Percentiles rank a stretch among this genome's conserved stretches.
Conservation (phyloP, 1,140 invertebrate species). For the Pseudachorutes palmiensis region DNA sequence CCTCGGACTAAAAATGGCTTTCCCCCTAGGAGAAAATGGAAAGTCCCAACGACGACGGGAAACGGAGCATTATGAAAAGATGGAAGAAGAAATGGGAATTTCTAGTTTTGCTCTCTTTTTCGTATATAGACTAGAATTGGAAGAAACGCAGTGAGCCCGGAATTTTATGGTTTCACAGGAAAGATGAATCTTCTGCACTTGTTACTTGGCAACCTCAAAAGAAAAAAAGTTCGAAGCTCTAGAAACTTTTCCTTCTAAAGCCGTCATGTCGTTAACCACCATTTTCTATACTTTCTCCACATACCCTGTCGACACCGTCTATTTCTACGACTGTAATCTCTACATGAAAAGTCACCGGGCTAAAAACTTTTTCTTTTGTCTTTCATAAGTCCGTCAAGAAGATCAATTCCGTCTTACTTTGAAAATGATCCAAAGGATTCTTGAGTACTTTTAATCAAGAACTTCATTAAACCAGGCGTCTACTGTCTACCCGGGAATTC, state of each 20-base stretch:
- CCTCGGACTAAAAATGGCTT: no score
- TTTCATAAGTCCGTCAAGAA: no score
- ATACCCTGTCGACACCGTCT: neutral
- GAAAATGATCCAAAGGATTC: no score
- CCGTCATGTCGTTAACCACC: no score
- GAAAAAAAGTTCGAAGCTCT: conserved; percentile 3
- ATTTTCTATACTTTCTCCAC: neutral
- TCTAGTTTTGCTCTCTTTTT: neutral
- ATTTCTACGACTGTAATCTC: neutral
- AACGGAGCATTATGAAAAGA: conserved; percentile 22
- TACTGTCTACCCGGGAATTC: no score
- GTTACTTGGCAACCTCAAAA: conserved; percentile 17
- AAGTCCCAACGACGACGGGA: conserved; percentile 21
- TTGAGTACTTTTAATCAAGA: no score
- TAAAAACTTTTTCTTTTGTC: neutral
- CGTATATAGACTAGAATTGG: neutral
- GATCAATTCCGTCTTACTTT: no score
- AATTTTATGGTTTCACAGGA: conserved; percentile 33
- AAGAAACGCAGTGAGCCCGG: neutral
- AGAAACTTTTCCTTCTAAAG: neutral
- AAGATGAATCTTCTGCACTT: conserved; percentile 25
- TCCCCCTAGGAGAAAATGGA: conserved; percentile 26
- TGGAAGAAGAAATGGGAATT: conserved; percentile 16
- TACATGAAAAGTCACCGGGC: neutral
- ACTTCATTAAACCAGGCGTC: no score